Base-by-base conservation (phyloP, 2,797 vertebrate species). In the Galago senegalensis region DNA sequence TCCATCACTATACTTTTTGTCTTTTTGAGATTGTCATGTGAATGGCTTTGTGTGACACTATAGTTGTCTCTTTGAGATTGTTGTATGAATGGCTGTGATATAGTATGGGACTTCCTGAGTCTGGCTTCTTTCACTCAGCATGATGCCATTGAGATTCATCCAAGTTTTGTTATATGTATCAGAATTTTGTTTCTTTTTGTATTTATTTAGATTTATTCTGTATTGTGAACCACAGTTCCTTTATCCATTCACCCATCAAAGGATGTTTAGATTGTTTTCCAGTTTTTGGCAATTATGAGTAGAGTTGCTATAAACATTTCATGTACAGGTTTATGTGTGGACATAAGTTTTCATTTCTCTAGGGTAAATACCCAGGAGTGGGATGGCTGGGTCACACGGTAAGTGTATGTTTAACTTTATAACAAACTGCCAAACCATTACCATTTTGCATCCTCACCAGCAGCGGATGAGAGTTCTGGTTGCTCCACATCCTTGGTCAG, bases 301-400 rank as follows among this genome's bases (percentile, higher is more conserved):
- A 72, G 69, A 63, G 84, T 76, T 82, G 94, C 85, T 91, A 0
- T 76, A 29, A 65, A 53, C 34, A 4, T 93, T 56, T 46, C 4
- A 2, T 69, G 49, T 88, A 20, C 85, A 79, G 77, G 72, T 87
- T 91, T 91, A 7, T 2, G n/a, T 90, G 91, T 83, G n/a, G 70
- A 77, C 82, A 86, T 79, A 82, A 87, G 92, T 87, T 60, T 87
- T 77, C 83, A 13, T 95, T 77, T 87, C 76, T 91, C 87, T 60
- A 72, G 85, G 89, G 94, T 72, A 92, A 16, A 82, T 53, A 65
- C 75, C 83, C 79, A 75, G 91, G 69, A 77, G 63, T 49, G 87
- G 91, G 93, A 34, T 91, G 49, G 83, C 87, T 61, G 87, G 87
- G 93, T 92, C 95, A 81, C 29, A 27, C 37, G 84, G 53, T 84